A percentile compares a stretch with the other conserved stretches of the same genome.
Evolutionary conservation across 2,888 invertebrate species (phyloP).

Genomic region (Phlogophora meticulosa): DNA sequence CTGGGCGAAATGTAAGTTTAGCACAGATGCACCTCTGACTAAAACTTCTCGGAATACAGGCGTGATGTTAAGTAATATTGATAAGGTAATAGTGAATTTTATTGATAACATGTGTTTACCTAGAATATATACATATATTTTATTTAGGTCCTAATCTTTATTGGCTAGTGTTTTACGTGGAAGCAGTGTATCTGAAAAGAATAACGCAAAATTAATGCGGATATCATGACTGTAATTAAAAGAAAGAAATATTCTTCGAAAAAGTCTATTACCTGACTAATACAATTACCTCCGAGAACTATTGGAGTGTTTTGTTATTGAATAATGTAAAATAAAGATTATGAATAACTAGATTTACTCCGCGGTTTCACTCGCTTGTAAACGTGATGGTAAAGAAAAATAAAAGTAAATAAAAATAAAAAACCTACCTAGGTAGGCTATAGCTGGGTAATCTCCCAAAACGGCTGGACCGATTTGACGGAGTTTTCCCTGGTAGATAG

Average conservation of each 20-base stretch:
- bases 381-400: too few species aligned
- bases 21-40: too few species aligned
- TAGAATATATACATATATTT: background rate
- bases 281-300: background rate
- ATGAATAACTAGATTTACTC: background rate
- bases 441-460: too few species aligned
- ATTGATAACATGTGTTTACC: constrained; percentile 14
- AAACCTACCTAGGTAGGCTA: too few species aligned
- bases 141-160: background rate
- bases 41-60: too few species aligned
- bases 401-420: too few species aligned
- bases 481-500: too few species aligned
- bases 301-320: constrained; percentile 37
- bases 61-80: too few species aligned
- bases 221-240: background rate
- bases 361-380: too few species aligned
- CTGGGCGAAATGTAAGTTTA: too few species aligned
- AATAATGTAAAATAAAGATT: background rate
- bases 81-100: background rate
- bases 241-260: background rate
- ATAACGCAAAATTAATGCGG: background rate
- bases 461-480: too few species aligned
- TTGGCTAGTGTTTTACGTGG: background rate
- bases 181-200: background rate
- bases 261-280: constrained; percentile 11